Base-by-base conservation (phyloP, 2,888 invertebrate genomes). In the Horisme vitalbata region DNA sequence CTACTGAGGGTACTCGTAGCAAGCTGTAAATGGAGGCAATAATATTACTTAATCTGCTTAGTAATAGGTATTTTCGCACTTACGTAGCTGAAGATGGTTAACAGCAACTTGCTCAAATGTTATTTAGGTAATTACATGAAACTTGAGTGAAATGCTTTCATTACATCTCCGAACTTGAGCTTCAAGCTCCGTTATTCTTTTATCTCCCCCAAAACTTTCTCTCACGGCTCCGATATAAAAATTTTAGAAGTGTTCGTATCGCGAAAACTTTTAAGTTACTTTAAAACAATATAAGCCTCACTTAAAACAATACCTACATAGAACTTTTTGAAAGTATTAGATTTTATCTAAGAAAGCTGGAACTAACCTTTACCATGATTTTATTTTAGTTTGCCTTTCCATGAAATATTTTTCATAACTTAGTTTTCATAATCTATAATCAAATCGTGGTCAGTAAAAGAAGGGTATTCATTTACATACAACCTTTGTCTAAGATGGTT, bases 281-380 rank as follows among this genome's bases (percentile, higher is more conserved):
- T 58, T 52, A 58, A 55, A 58, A 58, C 53, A 58, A 58, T 53
- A 58, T 53, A 55, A 53, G 51, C 45, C 53, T 53, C 43, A 53
- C 55, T 58, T 55, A 45, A 53, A 58, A 58, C 53, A 58, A 55
- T 55, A 54, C 18, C 18, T 18, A 18, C 18, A 1, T 6, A 6
- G 36, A 50, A 45, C 43, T 53, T 47, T 57, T 38, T 36, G 33
- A 41, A 48, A 35, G 44, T 45, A 48, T 26, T 14, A 35, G 51
- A 51, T 55, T 47, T 47, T 35, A 51, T 46, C 41, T 41, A 33
- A 45, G 41, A 50, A 45, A 47, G 37, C 36, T 47, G 24, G 21
- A 50, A 34, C 33, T 47, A 5, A 18, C 5, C 18, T 2, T 18
- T 1, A 1, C 18, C 7, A 4, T 18, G 1, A 18, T 18, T n/a